These are phyloP conservation scores for Protula sp. DNA, from an alignment of 2,888 invertebrate genomes.

Conservation along the genomic window DNA sequence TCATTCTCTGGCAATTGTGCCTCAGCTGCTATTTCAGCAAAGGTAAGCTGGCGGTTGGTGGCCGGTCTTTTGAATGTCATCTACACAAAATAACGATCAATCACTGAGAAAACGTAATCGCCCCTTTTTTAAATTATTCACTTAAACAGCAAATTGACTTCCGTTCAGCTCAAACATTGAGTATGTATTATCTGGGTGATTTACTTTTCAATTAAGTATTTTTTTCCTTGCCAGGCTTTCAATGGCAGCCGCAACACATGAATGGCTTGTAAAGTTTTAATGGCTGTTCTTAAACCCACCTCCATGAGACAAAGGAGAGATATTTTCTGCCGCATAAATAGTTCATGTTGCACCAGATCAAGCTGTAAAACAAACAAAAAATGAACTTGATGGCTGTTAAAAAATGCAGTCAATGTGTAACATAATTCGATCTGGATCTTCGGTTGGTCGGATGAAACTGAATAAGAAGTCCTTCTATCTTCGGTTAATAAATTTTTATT, in stretches of 20 bases:
- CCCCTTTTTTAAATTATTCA: background rate
- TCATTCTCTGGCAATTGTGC: conserved; percentile 69
- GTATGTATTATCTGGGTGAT: too few relatives aligned
- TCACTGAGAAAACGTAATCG: background rate
- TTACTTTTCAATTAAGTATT: too few relatives aligned
- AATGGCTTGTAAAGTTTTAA: too few relatives aligned
- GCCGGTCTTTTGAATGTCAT: conserved; percentile 95
- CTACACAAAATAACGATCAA: too few relatives aligned
- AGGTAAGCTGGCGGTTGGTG: conserved; percentile 77
- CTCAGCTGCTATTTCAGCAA: conserved; percentile 81
- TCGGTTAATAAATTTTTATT: too few relatives aligned
- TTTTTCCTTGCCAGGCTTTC: too few relatives aligned
- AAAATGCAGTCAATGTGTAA: too few relatives aligned
- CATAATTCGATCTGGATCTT: too few relatives aligned
- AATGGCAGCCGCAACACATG: too few relatives aligned
- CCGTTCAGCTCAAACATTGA: too few relatives aligned
- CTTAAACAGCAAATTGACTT: background rate
- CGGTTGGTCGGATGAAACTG: too few relatives aligned
- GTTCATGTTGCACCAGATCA: conserved; percentile 76
- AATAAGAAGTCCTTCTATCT: too few relatives aligned
- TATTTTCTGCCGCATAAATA: conserved; percentile 83
- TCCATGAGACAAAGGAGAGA: conserved; percentile 95
- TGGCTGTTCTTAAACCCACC: conserved; percentile 54
- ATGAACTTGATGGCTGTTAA: background rate
- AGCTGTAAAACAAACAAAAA: conserved; percentile 57